Conservation (phyloP, 2,888 invertebrate genomes). For the Prostheceraeus crozeri region DNA sequence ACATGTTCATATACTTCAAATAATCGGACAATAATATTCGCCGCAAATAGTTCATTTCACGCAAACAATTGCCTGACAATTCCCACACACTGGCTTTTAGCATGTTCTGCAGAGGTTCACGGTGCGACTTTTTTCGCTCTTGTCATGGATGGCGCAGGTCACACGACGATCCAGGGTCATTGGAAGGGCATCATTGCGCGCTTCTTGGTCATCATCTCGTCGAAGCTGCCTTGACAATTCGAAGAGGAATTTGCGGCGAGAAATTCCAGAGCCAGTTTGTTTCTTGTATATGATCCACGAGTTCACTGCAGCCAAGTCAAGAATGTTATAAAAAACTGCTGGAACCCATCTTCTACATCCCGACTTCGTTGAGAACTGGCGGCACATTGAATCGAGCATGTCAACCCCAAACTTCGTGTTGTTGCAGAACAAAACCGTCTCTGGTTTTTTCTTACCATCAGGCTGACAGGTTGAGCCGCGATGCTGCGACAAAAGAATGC, state of each 20-base stretch:
- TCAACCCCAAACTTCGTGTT: background rate
- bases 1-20: too few species aligned
- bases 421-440: background rate
- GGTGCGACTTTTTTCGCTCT: conserved; percentile 17
- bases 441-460: background rate
- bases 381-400: background rate
- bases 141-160: conserved; percentile 13
- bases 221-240: conserved; percentile 12
- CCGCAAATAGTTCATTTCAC: too few species aligned
- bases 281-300: background rate
- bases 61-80: conserved; percentile 20
- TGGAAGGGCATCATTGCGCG: conserved; percentile 7
- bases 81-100: conserved; percentile 12
- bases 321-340: background rate
- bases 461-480: background rate
- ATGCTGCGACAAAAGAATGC: background rate
- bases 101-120: conserved; percentile 14
- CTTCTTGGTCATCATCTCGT: background rate
- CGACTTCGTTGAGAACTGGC: background rate
- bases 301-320: background rate
- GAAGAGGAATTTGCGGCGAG: conserved; percentile 6
- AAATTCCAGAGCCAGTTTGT: conserved; percentile 1
- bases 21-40: too few species aligned
- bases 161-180: conserved; percentile 11
- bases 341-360: background rate